These are phyloP conservation scores for Drosophila robusta DNA, from an alignment of 2,888 invertebrate genomes.

Conservation along the genomic window DNA sequence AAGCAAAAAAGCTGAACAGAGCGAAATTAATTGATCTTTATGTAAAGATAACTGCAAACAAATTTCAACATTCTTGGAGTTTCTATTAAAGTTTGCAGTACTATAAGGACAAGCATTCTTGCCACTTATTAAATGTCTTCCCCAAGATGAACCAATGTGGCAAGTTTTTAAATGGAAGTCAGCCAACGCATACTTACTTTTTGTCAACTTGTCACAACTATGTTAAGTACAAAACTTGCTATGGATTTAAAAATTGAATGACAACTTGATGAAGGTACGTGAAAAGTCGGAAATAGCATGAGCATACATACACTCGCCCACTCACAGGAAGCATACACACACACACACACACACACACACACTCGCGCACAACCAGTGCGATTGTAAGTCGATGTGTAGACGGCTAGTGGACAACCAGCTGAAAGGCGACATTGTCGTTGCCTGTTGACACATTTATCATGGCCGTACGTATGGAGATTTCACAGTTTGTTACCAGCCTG, in stretches of 20 bases:
- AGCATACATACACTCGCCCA: slow-evolving; percentile 32
- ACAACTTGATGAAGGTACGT: slow-evolving; percentile 82
- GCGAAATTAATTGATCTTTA: no score
- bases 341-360: slow-evolving; percentile 25
- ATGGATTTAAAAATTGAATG: slow-evolving; percentile 82
- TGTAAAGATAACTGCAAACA: background rate
- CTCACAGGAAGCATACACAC: slow-evolving; percentile 33
- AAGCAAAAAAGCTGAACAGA: no score
- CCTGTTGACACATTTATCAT: slow-evolving; percentile 66
- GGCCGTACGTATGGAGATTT: slow-evolving; percentile 52
- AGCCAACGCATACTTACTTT: slow-evolving; percentile 62
- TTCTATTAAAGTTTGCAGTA: slow-evolving; percentile 5
- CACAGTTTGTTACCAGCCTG: slow-evolving; percentile 50
- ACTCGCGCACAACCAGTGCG: slow-evolving; percentile 26
- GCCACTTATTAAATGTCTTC: slow-evolving; percentile 12
- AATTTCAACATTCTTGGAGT: background rate
- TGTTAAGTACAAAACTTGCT: slow-evolving; percentile 79
- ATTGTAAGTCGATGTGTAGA: slow-evolving; percentile 42
- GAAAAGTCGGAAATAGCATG: slow-evolving; percentile 77
- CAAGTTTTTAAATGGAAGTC: slow-evolving; percentile 55
- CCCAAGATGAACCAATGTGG: slow-evolving; percentile 30
- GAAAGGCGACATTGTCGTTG: slow-evolving; percentile 62
- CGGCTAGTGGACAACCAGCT: slow-evolving; percentile 57
- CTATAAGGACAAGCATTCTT: background rate
- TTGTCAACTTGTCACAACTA: slow-evolving; percentile 80